Conservation (phyloP, 2,113 vertebrate genomes). For the Philantomba maxwellii region DNA sequence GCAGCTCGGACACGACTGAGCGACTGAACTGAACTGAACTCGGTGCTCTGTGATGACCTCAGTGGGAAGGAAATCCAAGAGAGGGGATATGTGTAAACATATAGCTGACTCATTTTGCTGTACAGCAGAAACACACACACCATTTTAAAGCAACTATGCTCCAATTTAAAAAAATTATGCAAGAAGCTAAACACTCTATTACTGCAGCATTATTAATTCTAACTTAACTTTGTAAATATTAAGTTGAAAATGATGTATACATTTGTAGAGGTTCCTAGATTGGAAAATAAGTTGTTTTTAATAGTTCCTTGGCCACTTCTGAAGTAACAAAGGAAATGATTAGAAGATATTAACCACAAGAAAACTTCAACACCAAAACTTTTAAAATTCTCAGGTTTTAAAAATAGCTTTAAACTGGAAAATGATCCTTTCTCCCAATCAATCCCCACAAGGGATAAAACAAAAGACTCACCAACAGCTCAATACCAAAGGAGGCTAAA, state of each 20-base stretch:
- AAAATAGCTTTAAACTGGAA: slow-evolving; percentile 39
- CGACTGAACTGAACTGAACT: too few relatives aligned
- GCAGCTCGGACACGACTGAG: neutral
- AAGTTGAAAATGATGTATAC: neutral
- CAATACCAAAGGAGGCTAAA: slow-evolving; percentile 6
- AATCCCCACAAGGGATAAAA: neutral
- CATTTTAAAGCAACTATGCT: neutral
- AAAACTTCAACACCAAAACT: slow-evolving; percentile 1
- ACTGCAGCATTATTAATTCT: neutral
- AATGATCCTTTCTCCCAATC: neutral
- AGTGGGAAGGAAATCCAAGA: neutral
- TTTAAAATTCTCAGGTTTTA: neutral
- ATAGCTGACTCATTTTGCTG: neutral
- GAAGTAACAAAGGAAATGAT: slow-evolving; percentile 7
- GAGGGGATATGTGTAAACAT: neutral
- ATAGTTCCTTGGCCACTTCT: neutral
- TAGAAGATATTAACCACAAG: neutral
- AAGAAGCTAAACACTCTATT: neutral
- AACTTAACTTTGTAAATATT: slow-evolving; percentile 8
- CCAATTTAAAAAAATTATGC: neutral
- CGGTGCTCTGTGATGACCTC: neutral
- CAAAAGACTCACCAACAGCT: slow-evolving; percentile 42
- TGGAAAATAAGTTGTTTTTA: neutral
- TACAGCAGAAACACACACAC: neutral
- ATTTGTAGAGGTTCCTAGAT: neutral